Conservation (phyloP, 2,888 invertebrate species). For the Caenorhabditis japonica region DNA sequence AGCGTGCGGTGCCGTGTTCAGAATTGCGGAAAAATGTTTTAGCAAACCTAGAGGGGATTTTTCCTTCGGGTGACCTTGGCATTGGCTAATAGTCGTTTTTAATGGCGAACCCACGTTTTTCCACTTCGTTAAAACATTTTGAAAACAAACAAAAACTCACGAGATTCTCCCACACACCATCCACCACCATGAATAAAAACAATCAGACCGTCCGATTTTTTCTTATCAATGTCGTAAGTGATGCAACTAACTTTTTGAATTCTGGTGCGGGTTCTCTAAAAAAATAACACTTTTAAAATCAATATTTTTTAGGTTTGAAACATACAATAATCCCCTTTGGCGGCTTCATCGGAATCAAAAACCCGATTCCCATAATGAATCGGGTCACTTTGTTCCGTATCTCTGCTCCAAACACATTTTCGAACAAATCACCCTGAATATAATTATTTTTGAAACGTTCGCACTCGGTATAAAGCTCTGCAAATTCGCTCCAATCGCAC, state of each 20-base stretch:
- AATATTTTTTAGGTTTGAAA: neutral
- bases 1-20: too few relatives aligned
- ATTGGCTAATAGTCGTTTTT: too few relatives aligned
- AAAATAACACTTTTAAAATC: neutral
- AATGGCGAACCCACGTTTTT: too few relatives aligned
- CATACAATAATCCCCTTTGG: constrained; percentile 63
- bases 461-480: too few relatives aligned
- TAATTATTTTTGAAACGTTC: neutral
- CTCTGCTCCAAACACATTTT: constrained; percentile 62
- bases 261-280: constrained; percentile 37
- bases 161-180: constrained; percentile 42
- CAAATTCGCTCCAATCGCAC: too few relatives aligned
- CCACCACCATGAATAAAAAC: constrained; percentile 75
- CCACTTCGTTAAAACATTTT: too few relatives aligned
- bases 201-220: constrained; percentile 56
- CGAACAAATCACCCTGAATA: constrained; percentile 67
- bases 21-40: too few relatives aligned
- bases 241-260: constrained; percentile 69
- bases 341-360: constrained; percentile 35
- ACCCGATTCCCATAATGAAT: constrained; percentile 38
- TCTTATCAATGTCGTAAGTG: constrained; percentile 62
- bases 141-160: constrained; percentile 17
- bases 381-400: constrained; percentile 61
- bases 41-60: too few relatives aligned
- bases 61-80: too few relatives aligned